These are phyloP conservation scores for Neopipo cinnamomea DNA, from an alignment of 2,113 vertebrate genomes.

Conservation along the genomic window DNA sequence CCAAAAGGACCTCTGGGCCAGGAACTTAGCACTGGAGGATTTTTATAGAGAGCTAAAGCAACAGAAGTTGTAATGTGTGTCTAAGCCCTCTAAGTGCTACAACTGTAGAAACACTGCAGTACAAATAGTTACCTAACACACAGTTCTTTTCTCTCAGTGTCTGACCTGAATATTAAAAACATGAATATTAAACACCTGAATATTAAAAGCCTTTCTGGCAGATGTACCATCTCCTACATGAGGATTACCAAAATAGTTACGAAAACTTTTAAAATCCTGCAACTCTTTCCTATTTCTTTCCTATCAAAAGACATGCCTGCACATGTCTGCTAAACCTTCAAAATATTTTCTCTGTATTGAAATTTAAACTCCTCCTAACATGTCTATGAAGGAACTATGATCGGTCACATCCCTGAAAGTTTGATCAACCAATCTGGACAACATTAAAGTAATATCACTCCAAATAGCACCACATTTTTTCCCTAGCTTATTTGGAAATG, in stretches of 20 bases:
- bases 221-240: background rate
- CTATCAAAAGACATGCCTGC: background rate
- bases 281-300: background rate
- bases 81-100: background rate
- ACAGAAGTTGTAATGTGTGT: background rate
- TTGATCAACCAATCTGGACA: background rate
- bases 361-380: background rate
- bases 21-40: background rate
- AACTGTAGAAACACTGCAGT: background rate
- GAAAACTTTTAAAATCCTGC: background rate
- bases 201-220: background rate
- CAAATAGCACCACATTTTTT: background rate
- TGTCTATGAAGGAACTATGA: background rate
- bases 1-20: background rate
- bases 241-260: background rate
- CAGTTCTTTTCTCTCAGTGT: background rate
- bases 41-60: background rate
- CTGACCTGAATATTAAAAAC: background rate
- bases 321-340: background rate
- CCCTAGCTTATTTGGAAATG: background rate
- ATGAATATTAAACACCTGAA: background rate
- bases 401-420: background rate
- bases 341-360: background rate
- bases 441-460: background rate
- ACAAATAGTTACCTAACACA: background rate